Conservation (phyloP, 2,113 vertebrate genomes). For the Neodontobutis hainanensis region DNA sequence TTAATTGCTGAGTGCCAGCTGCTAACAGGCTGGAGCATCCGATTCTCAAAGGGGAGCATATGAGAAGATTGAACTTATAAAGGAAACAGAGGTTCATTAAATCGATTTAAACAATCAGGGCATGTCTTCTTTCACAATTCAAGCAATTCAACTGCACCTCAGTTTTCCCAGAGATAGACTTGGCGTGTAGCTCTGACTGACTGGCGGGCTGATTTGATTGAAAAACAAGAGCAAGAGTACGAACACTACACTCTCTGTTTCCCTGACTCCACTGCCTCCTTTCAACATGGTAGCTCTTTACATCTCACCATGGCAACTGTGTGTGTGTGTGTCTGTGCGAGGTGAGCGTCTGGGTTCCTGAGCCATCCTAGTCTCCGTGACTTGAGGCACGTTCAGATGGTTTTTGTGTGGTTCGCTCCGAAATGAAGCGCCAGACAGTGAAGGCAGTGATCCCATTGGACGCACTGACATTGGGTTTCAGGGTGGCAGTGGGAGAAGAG, state of each 20-base stretch:
- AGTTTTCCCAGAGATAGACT: slow-evolving; percentile 57
- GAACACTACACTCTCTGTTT: slow-evolving; percentile 78
- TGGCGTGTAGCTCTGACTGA: slow-evolving; percentile 41
- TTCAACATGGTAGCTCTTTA: slow-evolving; percentile 77
- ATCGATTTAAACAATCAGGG: slow-evolving; percentile 24
- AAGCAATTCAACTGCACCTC: slow-evolving; percentile 20
- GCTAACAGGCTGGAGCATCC: slow-evolving; percentile 30
- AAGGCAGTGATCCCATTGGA: slow-evolving; percentile 54
- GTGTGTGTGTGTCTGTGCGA: slow-evolving; percentile 33
- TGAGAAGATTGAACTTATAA: slow-evolving; percentile 42
- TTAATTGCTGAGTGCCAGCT: slow-evolving; percentile 37
- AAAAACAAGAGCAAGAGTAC: slow-evolving; percentile 55
- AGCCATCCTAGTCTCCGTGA: slow-evolving; percentile 61
- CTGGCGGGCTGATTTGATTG: slow-evolving; percentile 57
- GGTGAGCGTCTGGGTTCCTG: slow-evolving; percentile 63
- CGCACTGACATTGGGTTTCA: slow-evolving; percentile 15
- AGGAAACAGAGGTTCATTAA: slow-evolving; percentile 37
- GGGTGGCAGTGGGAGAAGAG: slow-evolving; percentile 44
- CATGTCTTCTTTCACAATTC: slow-evolving; percentile 30
- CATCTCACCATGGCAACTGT: slow-evolving; percentile 79
- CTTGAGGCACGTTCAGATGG: slow-evolving; percentile 69
- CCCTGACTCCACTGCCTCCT: slow-evolving; percentile 71
- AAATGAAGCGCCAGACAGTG: slow-evolving; percentile 61
- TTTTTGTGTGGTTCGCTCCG: slow-evolving; percentile 62
- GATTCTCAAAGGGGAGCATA: slow-evolving; percentile 34